phyloP scores from a whole-genome alignment of 1,140 invertebrate genomes.

The Penaeus japonicus region DNA sequence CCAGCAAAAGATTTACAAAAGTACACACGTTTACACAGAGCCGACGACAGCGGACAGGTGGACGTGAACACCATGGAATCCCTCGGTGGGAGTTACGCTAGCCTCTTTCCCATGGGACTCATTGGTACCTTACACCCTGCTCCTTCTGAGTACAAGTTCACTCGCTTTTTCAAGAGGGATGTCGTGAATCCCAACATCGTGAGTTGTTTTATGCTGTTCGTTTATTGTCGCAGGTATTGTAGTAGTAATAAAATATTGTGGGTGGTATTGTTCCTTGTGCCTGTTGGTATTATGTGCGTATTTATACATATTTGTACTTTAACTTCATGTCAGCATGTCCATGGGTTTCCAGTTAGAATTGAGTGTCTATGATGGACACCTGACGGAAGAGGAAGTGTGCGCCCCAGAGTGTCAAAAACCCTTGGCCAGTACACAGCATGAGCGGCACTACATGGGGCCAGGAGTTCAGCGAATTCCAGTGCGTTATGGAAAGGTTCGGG shows the following conservation, averaged over 20 bases:
- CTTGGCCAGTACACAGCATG: not conserved
- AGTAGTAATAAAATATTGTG: not conserved
- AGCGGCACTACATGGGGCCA: constrained; percentile 33
- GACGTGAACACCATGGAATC: constrained; percentile 35
- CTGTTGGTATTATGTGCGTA: not conserved
- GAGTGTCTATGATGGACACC: constrained; percentile 5
- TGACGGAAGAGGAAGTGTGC: constrained; percentile 2
- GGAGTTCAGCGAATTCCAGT: constrained; percentile 47
- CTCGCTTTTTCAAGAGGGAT: constrained; percentile 35
- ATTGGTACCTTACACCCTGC: constrained; percentile 10
- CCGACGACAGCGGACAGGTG: constrained; percentile 10
- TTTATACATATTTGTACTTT: not conserved
- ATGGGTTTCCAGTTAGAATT: not conserved
- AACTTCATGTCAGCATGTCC: not conserved
- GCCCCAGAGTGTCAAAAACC: not conserved
- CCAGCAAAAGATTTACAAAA: no score
- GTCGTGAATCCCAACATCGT: constrained; percentile 34
- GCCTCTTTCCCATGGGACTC: constrained; percentile 38
- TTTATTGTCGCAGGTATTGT: not conserved
- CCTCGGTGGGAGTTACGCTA: constrained; percentile 14
- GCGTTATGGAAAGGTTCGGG: constrained; percentile 32
- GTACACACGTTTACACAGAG: not conserved
- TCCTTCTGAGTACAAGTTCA: constrained; percentile 10
- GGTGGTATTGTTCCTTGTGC: not conserved
- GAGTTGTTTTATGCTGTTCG: not conserved